Conservation (phyloP, 2,113 vertebrate genomes). For the Calyptommatus sinebrachiatus region DNA sequence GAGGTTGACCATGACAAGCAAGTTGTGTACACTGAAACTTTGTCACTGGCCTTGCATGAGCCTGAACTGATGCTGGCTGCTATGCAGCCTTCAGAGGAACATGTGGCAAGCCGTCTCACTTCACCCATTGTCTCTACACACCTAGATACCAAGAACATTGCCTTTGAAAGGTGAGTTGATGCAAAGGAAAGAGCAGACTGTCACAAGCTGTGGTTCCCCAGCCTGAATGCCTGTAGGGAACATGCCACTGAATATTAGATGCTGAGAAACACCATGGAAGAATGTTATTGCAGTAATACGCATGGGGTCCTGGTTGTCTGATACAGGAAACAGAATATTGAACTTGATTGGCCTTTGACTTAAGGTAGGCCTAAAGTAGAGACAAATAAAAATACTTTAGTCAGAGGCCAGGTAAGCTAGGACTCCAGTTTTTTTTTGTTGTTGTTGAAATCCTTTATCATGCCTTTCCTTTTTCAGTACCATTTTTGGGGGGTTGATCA, state of each 20-base stretch:
- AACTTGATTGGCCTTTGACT: background rate
- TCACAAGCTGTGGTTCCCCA: background rate
- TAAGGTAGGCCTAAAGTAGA: background rate
- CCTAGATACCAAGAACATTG: slow-evolving; percentile 92
- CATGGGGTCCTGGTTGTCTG: background rate
- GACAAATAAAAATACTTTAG: background rate
- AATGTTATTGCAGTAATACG: too few species aligned
- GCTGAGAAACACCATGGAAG: background rate
- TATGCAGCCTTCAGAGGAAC: slow-evolving; percentile 91
- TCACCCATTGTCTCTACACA: slow-evolving; percentile 93
- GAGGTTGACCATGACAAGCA: slow-evolving; percentile 96
- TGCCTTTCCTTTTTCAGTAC: background rate
- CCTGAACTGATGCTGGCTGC: slow-evolving; percentile 86
- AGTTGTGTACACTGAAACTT: slow-evolving; percentile 89
- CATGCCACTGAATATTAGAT: background rate
- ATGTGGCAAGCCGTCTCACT: slow-evolving; percentile 88
- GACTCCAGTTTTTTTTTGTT: too few species aligned
- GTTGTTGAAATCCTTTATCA: background rate
- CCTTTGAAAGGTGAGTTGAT: slow-evolving; percentile 87
- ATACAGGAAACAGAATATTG: background rate
- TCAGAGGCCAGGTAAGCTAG: background rate
- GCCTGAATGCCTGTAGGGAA: too few species aligned
- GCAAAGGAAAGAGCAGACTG: rapidly evolving
- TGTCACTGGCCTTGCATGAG: slow-evolving; percentile 83
- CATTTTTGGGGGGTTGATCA: too few species aligned